Conservation (phyloP, 2,888 invertebrate species). For the Drosophila emarginata region DNA sequence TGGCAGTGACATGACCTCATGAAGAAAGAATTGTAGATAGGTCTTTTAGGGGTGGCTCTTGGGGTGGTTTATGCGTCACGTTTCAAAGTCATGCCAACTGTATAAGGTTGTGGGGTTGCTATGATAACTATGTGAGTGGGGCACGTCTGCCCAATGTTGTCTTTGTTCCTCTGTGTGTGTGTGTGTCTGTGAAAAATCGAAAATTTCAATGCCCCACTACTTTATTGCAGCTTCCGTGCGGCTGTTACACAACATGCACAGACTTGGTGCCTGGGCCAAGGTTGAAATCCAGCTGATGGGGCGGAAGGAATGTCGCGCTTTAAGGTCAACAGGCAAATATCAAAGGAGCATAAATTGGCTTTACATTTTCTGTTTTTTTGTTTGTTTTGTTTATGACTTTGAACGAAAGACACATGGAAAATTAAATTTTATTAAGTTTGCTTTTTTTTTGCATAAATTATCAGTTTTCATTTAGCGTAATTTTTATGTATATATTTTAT, state of each 20-base stretch:
- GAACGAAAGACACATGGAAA: conserved; percentile 81
- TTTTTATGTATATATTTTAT: conserved; percentile 56
- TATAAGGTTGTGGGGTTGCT: conserved; percentile 6
- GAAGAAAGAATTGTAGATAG: conserved; percentile 17
- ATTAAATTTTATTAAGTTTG: conserved; percentile 74
- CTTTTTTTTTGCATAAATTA: conserved; percentile 70
- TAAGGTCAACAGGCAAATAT: conserved; percentile 63
- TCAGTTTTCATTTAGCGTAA: conserved; percentile 61
- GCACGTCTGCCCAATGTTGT: conserved; percentile 7
- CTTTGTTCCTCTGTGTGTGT: conserved; percentile 11
- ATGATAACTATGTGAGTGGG: conserved; percentile 17
- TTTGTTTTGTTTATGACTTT: conserved; percentile 67
- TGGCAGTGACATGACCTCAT: conserved; percentile 56
- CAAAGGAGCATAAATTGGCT: conserved; percentile 44
- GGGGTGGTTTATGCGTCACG: conserved; percentile 57
- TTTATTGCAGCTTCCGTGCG: conserved; percentile 57
- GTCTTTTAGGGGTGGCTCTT: conserved; percentile 8
- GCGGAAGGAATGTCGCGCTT: conserved; percentile 23
- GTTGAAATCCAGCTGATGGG: conserved; percentile 31
- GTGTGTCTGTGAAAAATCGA: conserved; percentile 60
- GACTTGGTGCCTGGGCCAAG: conserved; percentile 55
- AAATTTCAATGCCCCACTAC: conserved; percentile 49
- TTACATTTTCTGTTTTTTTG: conserved; percentile 35
- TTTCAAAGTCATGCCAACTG: conserved; percentile 62
- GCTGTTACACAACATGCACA: conserved; percentile 66